These are phyloP conservation scores for Drosophila ficusphila DNA, from an alignment of 1,140 invertebrate genomes.

Conservation along the genomic window DNA sequence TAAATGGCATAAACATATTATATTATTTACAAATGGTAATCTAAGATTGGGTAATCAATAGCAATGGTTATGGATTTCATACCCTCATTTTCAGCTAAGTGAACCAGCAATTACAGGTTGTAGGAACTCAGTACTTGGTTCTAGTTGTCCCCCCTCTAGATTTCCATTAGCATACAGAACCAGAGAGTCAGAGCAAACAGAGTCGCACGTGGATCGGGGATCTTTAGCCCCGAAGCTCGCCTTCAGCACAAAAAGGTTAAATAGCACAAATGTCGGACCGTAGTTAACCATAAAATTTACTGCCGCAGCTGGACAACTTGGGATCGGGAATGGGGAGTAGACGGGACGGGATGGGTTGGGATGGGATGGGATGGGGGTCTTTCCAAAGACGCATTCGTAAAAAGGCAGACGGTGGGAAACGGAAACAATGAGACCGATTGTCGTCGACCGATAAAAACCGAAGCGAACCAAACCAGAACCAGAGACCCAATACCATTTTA, in stretches of 20 bases:
- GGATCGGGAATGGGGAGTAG: slow-evolving; percentile 17
- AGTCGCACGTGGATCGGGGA: slow-evolving; percentile 34
- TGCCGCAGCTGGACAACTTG: slow-evolving; percentile 63
- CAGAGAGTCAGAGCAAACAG: slow-evolving; percentile 7
- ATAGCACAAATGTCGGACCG: slow-evolving; percentile 58
- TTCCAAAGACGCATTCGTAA: slow-evolving; percentile 65
- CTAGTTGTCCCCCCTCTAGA: neutral
- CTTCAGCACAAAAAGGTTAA: slow-evolving; percentile 70
- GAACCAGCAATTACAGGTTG: slow-evolving; percentile 5
- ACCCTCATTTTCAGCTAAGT: no score
- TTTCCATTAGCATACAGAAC: slow-evolving; percentile 9
- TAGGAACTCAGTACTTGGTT: neutral
- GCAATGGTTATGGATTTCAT: no score
- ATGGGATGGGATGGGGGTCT: neutral
- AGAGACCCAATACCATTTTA: slow-evolving; percentile 2
- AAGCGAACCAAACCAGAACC: slow-evolving; percentile 8
- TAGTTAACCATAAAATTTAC: slow-evolving; percentile 81
- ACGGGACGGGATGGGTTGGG: slow-evolving; percentile 3
- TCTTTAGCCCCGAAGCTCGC: slow-evolving; percentile 4
- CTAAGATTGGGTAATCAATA: no score
- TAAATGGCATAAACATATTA: no score
- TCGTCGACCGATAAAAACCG: slow-evolving; percentile 52
- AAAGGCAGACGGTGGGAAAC: slow-evolving; percentile 70
- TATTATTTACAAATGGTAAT: no score
- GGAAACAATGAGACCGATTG: slow-evolving; percentile 81